phyloP scores from a whole-genome alignment of 2,113 vertebrate genomes.

The Triplophysa dalaica region DNA sequence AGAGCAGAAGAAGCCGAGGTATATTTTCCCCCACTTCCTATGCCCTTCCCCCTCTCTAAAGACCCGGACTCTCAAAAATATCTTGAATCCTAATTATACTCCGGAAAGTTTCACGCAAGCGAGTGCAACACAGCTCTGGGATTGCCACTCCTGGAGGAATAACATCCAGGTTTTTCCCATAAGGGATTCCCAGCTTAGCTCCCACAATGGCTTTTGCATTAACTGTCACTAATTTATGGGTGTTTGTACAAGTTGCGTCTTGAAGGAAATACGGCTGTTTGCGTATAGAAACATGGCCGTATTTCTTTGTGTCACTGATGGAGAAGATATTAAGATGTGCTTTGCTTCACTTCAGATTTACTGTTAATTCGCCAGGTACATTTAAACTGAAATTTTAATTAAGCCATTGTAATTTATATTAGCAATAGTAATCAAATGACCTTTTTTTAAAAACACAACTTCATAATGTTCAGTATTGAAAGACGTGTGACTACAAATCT shows the following conservation, averaged over 20 bases:
- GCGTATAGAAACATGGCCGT: constrained; percentile 8
- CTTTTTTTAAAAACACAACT: too few relatives aligned
- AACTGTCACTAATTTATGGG: constrained; percentile 16
- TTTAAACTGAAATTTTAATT: not conserved
- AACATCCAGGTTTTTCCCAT: constrained; percentile 34
- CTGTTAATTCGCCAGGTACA: too few relatives aligned
- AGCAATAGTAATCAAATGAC: too few relatives aligned
- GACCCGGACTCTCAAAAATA: constrained; percentile 42
- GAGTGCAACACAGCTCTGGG: not conserved
- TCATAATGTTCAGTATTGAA: not conserved
- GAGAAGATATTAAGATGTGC: constrained; percentile 19
- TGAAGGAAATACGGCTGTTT: constrained; percentile 30
- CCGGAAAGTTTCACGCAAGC: constrained; percentile 10
- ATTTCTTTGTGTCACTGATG: not conserved
- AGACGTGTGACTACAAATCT: not conserved
- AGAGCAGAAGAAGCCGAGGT: constrained; percentile 22
- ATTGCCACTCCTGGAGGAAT: constrained; percentile 11
- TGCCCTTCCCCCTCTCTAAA: constrained; percentile 15
- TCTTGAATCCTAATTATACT: constrained; percentile 48
- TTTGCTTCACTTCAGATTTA: not conserved
- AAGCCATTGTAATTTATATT: too few relatives aligned
- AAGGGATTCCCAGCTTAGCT: not conserved
- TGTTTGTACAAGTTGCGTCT: constrained; percentile 20
- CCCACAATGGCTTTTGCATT: constrained; percentile 34
- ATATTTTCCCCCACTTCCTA: constrained; percentile 31